phyloP scores from a whole-genome alignment of 2,888 invertebrate species.

The Drosophila pseudotalamancana region DNA sequence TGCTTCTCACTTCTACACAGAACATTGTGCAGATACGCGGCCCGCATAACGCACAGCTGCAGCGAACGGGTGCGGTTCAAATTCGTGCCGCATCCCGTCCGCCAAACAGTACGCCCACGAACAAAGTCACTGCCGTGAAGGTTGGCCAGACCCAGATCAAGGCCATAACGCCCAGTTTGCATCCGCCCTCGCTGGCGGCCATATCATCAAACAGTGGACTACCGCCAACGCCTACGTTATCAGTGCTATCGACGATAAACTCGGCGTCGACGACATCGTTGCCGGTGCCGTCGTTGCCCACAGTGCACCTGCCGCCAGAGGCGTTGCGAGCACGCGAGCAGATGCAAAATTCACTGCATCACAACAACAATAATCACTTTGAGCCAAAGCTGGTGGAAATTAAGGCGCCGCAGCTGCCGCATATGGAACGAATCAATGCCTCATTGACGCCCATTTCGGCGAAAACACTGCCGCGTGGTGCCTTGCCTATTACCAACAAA shows the following conservation, averaged over 20 bases:
- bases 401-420: slow-evolving; percentile 61
- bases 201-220: slow-evolving; percentile 79
- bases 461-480: slow-evolving; percentile 78
- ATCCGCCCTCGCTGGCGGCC: slow-evolving; percentile 81
- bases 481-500: slow-evolving; percentile 84
- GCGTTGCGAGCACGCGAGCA: slow-evolving; percentile 69
- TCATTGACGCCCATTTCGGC: slow-evolving; percentile 66
- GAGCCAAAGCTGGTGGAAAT: slow-evolving; percentile 72
- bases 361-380: slow-evolving; percentile 73
- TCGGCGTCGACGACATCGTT: slow-evolving; percentile 76
- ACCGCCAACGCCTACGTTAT: slow-evolving; percentile 67
- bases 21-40: slow-evolving; percentile 84
- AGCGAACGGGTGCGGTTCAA: slow-evolving; percentile 82
- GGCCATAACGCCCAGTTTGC: slow-evolving; percentile 78
- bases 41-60: slow-evolving; percentile 78
- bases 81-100: slow-evolving; percentile 80
- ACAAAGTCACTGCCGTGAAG: slow-evolving; percentile 82
- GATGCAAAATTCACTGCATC: slow-evolving; percentile 75
- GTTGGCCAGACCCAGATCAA: slow-evolving; percentile 84
- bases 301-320: slow-evolving; percentile 79
- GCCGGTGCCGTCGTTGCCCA: slow-evolving; percentile 81
- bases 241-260: slow-evolving; percentile 80
- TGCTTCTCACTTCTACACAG: slow-evolving; percentile 45
- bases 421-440: slow-evolving; percentile 64
- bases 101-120: slow-evolving; percentile 74